These are phyloP conservation scores for Ethmia dodecea DNA, from an alignment of 2,888 invertebrate genomes.

Conservation along the genomic window DNA sequence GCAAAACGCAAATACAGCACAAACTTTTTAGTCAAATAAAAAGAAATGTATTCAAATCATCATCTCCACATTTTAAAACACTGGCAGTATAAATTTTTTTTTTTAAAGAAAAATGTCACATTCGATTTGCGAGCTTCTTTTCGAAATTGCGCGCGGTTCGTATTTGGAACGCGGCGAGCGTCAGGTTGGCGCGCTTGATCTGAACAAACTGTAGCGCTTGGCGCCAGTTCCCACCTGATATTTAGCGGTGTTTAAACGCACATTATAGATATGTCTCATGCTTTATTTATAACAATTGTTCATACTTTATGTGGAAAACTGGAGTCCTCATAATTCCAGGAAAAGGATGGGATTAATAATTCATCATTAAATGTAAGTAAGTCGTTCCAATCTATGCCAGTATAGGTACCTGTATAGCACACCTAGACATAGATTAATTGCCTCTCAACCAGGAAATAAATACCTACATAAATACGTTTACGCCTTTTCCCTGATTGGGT, in stretches of 20 bases:
- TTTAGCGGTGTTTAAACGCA: neutral
- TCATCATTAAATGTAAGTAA: too few species aligned
- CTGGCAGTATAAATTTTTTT: constrained; percentile 1
- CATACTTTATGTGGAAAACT: too few species aligned
- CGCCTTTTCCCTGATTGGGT: too few species aligned
- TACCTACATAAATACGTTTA: too few species aligned
- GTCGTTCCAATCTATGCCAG: too few species aligned
- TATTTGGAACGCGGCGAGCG: constrained; percentile 3
- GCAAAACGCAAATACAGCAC: neutral
- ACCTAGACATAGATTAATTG: too few species aligned
- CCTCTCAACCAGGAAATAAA: too few species aligned
- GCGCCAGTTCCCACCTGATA: constrained; percentile 1
- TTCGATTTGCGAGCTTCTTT: neutral
- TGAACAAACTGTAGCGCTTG: neutral
- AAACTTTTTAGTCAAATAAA: neutral
- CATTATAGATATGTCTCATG: too few species aligned
- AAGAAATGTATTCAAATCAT: constrained; percentile 1
- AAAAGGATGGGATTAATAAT: too few species aligned
- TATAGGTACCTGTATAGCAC: too few species aligned
- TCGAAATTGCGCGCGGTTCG: constrained; percentile 5
- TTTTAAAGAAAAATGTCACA: constrained; percentile 1
- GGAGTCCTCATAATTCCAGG: too few species aligned
- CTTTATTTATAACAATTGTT: too few species aligned
- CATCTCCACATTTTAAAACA: constrained; percentile 1
- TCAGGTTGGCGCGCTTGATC: neutral